Evolutionary conservation across 2,888 invertebrate species (phyloP), one percentile per base, ranked within the genome.

Genomic region (Marasmarcha lunaedactyla): DNA sequence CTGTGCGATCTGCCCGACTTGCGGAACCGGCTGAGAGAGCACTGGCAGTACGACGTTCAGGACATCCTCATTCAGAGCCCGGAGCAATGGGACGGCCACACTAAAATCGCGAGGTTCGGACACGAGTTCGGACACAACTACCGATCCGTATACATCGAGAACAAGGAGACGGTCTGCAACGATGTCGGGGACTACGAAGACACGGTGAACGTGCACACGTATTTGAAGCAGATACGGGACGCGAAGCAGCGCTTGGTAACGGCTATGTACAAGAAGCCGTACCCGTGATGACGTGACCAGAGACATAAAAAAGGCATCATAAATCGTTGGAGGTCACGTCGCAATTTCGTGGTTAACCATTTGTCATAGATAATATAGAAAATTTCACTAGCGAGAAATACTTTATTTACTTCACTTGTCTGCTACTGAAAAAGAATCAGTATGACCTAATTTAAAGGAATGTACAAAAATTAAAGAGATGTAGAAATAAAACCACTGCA

Each of bases 1-100:
- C 49, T 83, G 0, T 73, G 78, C 55, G 81, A 81, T 36, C 68
- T 66, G 44, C 73, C 79, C 0, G 81, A 83, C 40, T 60, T 78
- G 1, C 56, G 76, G 27, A 36, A 66, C 15, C 61, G 73, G 37
- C 46, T 81, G 49, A 71, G 66, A 41, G 36, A 15, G 0, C 44
- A 66, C 30, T 73, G 69, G 67, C 60, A 64, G 45, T 43, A 35
- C 1, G 60, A 59, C 6, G 47, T 76, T 0, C 50, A 46, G 2
- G 38, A 13, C 1, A 58, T 74, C 1, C 54, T 41, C 1, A 63
- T 81, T 5, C 55, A 68, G 20, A 62, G 57, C 0, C 61, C 71
- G 15, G 77, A 79, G 39, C 51, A 68, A 20, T 83, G 78, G 73
- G 67, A 72, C 26, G 81, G 78, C 0, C 73, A 71, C 0, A 51